These are phyloP conservation scores for Drosophila santomea DNA, from an alignment of 1,140 invertebrate species.

Conservation along the genomic window DNA sequence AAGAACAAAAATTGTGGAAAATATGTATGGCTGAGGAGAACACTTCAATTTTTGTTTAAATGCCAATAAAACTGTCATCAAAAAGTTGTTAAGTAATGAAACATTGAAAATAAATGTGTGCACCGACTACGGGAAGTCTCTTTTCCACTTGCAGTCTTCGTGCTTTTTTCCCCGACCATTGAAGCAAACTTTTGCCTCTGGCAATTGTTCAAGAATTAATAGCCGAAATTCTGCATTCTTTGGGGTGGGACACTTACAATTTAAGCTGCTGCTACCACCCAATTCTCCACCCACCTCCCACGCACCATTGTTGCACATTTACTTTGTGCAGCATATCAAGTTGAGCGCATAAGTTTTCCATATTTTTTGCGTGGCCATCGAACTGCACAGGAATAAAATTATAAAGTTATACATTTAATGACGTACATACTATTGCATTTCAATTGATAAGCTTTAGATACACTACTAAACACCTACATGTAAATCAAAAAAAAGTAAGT, in stretches of 20 bases:
- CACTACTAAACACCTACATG: no score
- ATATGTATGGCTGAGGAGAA: slow-evolving; percentile 39
- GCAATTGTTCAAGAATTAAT: slow-evolving; percentile 60
- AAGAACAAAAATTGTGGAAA: slow-evolving; percentile 26
- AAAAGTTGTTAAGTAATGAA: slow-evolving; percentile 82
- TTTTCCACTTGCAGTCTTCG: not conserved
- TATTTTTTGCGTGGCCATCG: slow-evolving; percentile 18
- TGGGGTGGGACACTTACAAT: slow-evolving; percentile 54
- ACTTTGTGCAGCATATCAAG: slow-evolving; percentile 62
- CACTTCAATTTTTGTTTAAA: slow-evolving; percentile 62
- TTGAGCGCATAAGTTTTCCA: slow-evolving; percentile 39
- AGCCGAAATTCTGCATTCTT: slow-evolving; percentile 44
- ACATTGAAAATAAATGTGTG: slow-evolving; percentile 71
- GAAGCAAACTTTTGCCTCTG: slow-evolving; percentile 67
- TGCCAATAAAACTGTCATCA: slow-evolving; percentile 81
- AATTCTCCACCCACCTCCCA: slow-evolving; percentile 11
- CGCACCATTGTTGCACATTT: slow-evolving; percentile 69
- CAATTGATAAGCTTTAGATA: no score
- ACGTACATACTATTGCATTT: no score
- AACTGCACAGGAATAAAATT: not conserved
- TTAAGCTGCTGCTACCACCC: slow-evolving; percentile 27
- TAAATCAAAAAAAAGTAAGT: no score
- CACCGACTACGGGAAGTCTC: slow-evolving; percentile 30
- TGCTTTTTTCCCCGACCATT: slow-evolving; percentile 8
- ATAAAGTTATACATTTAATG: not conserved